Evolutionary conservation across 2,888 invertebrate species (phyloP).

Genomic region (Ormyrus labotus): DNA sequence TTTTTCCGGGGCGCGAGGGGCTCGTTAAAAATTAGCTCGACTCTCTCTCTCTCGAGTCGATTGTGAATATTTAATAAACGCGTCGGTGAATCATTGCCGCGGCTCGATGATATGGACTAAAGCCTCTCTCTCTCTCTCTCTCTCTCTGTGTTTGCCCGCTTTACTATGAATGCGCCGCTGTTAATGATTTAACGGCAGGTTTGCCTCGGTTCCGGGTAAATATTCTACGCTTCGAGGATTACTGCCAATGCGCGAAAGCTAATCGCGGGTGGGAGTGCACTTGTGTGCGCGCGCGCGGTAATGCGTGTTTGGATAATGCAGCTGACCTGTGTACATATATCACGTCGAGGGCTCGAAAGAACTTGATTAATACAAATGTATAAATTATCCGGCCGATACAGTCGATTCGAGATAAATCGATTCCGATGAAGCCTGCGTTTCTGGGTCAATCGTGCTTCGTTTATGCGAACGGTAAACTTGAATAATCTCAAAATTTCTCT

Average conservation of each 20-base stretch:
- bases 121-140: too few species aligned
- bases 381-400: too few species aligned
- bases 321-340: too few species aligned
- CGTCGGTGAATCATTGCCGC: slow-evolving; percentile 11
- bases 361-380: too few species aligned
- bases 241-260: neutral
- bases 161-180: slow-evolving; percentile 8
- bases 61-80: slow-evolving; percentile 29
- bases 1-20: slow-evolving; percentile 44
- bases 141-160: neutral
- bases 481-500: too few species aligned
- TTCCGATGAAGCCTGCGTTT: too few species aligned
- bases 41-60: slow-evolving; percentile 4
- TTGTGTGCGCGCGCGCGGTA: too few species aligned
- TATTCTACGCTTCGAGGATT: slow-evolving; percentile 12
- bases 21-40: slow-evolving; percentile 51
- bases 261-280: neutral
- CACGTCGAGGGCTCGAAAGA: too few species aligned
- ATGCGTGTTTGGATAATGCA: too few species aligned
- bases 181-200: slow-evolving; percentile 28
- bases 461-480: too few species aligned
- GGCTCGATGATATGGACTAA: slow-evolving; percentile 5
- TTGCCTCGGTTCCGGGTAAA: neutral
- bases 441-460: too few species aligned
- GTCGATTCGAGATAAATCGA: too few species aligned